Evolutionary conservation across 2,797 vertebrate genomes (phyloP).

Genomic region (Dicrostonyx torquatus): DNA sequence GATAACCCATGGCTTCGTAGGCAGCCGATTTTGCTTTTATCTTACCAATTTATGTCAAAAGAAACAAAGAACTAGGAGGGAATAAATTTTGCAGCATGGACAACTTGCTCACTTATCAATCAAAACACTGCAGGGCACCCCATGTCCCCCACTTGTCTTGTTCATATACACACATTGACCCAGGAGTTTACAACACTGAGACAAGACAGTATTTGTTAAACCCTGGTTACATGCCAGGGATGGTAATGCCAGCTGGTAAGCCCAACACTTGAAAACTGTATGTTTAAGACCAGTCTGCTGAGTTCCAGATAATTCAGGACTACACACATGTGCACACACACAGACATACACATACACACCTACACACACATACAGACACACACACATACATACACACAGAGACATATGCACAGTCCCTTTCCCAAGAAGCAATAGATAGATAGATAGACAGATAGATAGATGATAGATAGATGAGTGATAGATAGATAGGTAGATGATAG

Average conservation of each 20-base stretch:
- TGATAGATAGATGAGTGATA: no score
- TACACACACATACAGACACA: background rate
- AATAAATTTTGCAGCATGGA: fast-evolving
- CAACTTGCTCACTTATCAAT: no score
- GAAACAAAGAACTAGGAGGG: background rate
- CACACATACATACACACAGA: background rate
- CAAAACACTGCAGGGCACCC: background rate
- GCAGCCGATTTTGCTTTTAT: background rate
- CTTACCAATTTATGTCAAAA: background rate
- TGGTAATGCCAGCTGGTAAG: background rate
- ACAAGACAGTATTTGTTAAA: fast-evolving
- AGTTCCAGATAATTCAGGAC: background rate
- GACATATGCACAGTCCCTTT: no score
- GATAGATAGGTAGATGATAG: no score
- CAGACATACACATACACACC: background rate
- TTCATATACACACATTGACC: fast-evolving
- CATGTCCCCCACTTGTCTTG: fast-evolving
- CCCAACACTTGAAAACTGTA: no score
- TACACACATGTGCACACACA: background rate
- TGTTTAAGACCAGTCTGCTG: background rate
- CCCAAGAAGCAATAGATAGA: background rate
- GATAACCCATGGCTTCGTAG: background rate
- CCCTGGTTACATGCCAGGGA: background rate
- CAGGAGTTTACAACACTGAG: fast-evolving
- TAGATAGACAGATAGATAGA: background rate